These are phyloP conservation scores for Nanorana parkeri DNA, from an alignment of 2,113 vertebrate species.

Conservation along the genomic window DNA sequence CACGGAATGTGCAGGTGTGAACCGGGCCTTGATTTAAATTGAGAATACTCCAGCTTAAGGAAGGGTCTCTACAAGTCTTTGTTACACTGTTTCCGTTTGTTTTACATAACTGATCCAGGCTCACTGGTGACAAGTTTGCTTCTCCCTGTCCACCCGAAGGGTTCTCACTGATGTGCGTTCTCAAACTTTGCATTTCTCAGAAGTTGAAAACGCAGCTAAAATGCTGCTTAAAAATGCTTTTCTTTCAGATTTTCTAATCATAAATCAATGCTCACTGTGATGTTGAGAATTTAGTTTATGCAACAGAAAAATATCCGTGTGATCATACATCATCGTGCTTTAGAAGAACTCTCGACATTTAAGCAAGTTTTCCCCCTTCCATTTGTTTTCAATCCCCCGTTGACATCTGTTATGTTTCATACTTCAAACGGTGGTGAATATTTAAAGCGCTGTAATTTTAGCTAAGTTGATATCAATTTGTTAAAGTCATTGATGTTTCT, in stretches of 20 bases:
- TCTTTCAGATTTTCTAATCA: neutral
- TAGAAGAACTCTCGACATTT: conserved; percentile 15
- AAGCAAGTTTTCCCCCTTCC: conserved; percentile 1
- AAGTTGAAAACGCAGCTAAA: conserved; percentile 1
- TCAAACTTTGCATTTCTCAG: neutral
- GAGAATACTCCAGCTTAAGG: too few relatives aligned
- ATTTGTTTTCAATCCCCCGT: conserved; percentile 32
- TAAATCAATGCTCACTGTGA: conserved; percentile 48
- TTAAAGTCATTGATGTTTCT: conserved; percentile 14
- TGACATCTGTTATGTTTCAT: conserved; percentile 39
- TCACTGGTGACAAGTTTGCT: too few relatives aligned
- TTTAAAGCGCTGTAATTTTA: conserved; percentile 19
- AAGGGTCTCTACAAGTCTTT: too few relatives aligned
- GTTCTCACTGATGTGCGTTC: neutral
- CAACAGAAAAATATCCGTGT: conserved; percentile 20
- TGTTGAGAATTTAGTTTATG: conserved; percentile 41
- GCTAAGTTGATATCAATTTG: conserved; percentile 2
- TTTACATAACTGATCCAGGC: too few relatives aligned
- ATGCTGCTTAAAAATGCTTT: conserved; percentile 11
- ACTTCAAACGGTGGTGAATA: conserved; percentile 30
- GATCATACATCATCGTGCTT: conserved; percentile 34
- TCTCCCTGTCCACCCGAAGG: neutral
- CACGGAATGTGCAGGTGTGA: too few relatives aligned
- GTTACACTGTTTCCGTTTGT: too few relatives aligned
- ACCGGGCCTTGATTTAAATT: too few relatives aligned